Percentiles rank a stretch among this genome's conserved stretches.
These are phyloP conservation scores for Tinamus guttatus DNA, from an alignment of 2,113 vertebrate genomes.

Conservation along the genomic window DNA sequence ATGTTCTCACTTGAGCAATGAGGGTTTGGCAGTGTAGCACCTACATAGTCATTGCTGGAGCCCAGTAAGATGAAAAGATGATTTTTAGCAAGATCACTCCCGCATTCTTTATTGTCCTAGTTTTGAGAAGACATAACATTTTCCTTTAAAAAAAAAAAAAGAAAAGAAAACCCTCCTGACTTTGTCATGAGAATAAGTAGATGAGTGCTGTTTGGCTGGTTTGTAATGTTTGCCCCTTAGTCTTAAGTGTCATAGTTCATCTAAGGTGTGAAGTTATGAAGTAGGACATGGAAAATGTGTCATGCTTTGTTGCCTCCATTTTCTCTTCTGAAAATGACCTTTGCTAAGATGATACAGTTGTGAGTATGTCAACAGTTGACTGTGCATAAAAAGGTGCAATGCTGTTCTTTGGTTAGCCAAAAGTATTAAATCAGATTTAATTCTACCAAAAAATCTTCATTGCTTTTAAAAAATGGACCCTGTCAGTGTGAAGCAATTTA, in stretches of 20 bases:
- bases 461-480: conserved; percentile 30
- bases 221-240: conserved; percentile 43
- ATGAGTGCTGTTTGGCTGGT: conserved; percentile 35
- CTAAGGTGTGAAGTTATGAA: conserved; percentile 39
- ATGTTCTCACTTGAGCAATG: background rate
- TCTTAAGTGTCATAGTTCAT: conserved; percentile 53
- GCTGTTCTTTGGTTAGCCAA: background rate
- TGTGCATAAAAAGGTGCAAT: background rate
- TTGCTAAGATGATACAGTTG: background rate
- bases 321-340: conserved; percentile 34
- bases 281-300: background rate
- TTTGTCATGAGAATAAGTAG: conserved; percentile 43
- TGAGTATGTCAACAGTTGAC: background rate
- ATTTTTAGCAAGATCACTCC: background rate
- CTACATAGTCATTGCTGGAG: background rate
- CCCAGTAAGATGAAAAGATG: background rate
- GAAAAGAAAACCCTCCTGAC: background rate
- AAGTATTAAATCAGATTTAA: background rate
- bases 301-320: conserved; percentile 20
- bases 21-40: background rate
- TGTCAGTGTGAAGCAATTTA: background rate
- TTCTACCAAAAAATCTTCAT: background rate
- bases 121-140: conserved; percentile 5
- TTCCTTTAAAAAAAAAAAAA: conserved; percentile 35
- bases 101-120: background rate